Evolutionary conservation across 1,140 invertebrate species (phyloP).

Genomic region (Asbolus verrucosus): DNA sequence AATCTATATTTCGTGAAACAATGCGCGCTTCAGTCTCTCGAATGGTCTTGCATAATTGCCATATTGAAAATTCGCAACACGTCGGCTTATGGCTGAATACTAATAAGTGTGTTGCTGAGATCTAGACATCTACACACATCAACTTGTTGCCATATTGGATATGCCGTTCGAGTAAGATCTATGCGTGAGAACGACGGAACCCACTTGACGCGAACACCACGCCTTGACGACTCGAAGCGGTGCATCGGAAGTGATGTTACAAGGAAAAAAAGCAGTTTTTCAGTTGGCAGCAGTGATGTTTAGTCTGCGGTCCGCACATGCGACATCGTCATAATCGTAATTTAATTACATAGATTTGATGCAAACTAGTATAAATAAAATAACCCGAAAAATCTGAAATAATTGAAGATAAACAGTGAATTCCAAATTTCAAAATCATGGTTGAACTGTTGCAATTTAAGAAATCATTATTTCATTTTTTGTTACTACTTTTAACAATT

Average conservation of each 20-base stretch:
- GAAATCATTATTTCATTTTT: no score
- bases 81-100: constrained; percentile 37
- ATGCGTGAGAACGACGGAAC: constrained; percentile 45
- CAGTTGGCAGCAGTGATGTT: no score
- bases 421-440: no score
- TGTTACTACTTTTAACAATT: no score
- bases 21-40: constrained; percentile 21
- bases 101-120: constrained; percentile 41
- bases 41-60: constrained; percentile 38
- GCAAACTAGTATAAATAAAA: no score
- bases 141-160: constrained; percentile 28
- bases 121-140: constrained; percentile 44
- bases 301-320: no score
- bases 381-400: no score
- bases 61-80: constrained; percentile 37
- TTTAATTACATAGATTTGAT: no score
- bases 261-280: no score
- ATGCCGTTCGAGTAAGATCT: constrained; percentile 41
- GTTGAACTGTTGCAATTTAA: no score
- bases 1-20: constrained; percentile 42
- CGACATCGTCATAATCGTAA: no score
- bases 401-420: no score
- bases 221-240: constrained; percentile 3
- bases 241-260: constrained; percentile 15
- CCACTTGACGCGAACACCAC: constrained; percentile 40